Base-by-base conservation (phyloP, 2,797 vertebrate species). In the Alauda arvensis region DNA sequence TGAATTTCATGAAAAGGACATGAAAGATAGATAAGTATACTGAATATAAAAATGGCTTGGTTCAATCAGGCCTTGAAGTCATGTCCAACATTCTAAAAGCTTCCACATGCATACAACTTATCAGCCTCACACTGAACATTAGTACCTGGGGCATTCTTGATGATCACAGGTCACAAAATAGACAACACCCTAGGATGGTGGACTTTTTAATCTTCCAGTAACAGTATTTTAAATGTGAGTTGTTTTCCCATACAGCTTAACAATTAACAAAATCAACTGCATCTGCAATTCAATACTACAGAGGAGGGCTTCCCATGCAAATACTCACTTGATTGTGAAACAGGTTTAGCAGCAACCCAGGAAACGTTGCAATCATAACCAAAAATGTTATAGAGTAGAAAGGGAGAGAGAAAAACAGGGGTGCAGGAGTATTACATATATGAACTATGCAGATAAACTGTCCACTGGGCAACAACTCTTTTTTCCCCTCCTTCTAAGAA, bases 211-310 rank as follows among this genome's bases (percentile, higher is more conserved):
- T 46, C 15, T n/a, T 71, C 53, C 42, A 63, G 48, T 33, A 40
- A 66, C 17, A 43, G 26, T 68, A 57, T 19, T 65, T 86, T 59
- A 85, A 60, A 69, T n/a, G 7, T 46, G 55, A 80, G 49, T 49
- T 62, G 17, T 56, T 62, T 39, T 56, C 59, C 34, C 13, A 15
- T 65, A 77, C 66, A 75, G 46, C 18, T 68, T 56, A 40, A 82
- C 33, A 77, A 66, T 68, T 56, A 40, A 82, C 33, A 77, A 66
- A 83, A 51, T 57, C 45, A 91, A 61, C 13, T 61, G 6, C 31
- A 83, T 57, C 48, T 72, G 62, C 79, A 94, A 87, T 93, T 93
- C 88, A 88, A 60, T 72, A 93, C 52, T 88, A 86, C 60, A 79
- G 31, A 93, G 55, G 48, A 77, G 15, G 55, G 88, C 83, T 94